Base-by-base conservation (phyloP, 2,888 invertebrate species). In the Epirrhoe tristata region DNA sequence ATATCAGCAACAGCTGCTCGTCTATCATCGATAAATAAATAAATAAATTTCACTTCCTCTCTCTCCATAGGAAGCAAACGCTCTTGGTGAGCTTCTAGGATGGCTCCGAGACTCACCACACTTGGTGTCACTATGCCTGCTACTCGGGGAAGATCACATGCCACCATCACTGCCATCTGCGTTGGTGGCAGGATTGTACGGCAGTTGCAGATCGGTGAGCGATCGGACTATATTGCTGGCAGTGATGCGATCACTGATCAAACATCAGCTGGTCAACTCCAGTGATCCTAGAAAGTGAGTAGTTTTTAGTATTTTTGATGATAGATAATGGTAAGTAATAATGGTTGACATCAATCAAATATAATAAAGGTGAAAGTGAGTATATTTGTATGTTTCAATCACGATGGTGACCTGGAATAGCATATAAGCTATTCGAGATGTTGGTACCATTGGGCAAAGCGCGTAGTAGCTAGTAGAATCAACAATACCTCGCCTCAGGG, bases 41-140 rank as follows among this genome's bases (percentile, higher is more conserved):
- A 32, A 32, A 32, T 5, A 32, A 32, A 32, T 24, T 24, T 24
- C 24, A 24, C 24, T 24, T 24, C 24, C n/a, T n/a, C n/a, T n/a
- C n/a, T n/a, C n/a, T n/a, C 24, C 24, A 17, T 77, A 94, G 94
- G 94, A 94, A 74, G 93, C 88, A 12, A 77, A 83, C 70, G 89
- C 91, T 0, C 77, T 94, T 2, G 91, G 90, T 4, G 93, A 93
- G 71, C 83, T 93, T 0, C 79, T 93, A 66, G 93, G 91, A 82
- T 93, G 93, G 89, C 88, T 94, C 3, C 86, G 93, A 16, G 91
- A 91, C 39, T 91, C 90, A 0, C 93, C 93, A 0, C 91, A 91
- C 71, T 81, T 93, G 8, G 90, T 93, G n/a, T 83, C 93, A 0
- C 80, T 93, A 4, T 92, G 92, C 73, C 83, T 94, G 0, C 85